A percentile compares a stretch with the other conserved stretches of the same genome.
Conservation (phyloP, 2,888 invertebrate genomes). For the Leptopilina myrica region DNA sequence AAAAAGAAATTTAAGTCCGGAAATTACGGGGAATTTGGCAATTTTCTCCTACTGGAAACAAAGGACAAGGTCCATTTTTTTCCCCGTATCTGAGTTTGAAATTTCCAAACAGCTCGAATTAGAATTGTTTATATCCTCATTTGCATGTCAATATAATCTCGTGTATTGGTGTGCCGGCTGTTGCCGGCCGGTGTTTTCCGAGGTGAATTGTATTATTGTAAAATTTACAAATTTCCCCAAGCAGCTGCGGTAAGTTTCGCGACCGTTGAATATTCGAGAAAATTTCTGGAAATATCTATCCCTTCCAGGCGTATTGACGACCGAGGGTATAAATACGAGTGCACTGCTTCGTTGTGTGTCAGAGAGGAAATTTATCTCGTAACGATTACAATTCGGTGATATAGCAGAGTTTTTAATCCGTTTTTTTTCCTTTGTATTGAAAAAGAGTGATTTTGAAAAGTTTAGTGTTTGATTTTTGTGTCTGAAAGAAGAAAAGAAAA, state of each 20-base stretch:
- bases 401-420: no score
- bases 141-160: constrained; percentile 43
- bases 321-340: not conserved
- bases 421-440: no score
- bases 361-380: constrained; percentile 43
- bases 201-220: not conserved
- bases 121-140: constrained; percentile 38
- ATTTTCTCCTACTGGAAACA: no score
- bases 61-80: no score
- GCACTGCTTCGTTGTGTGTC: constrained; percentile 23
- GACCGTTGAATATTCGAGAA: not conserved
- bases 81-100: not conserved
- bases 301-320: not conserved
- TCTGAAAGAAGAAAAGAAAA: constrained; percentile 80
- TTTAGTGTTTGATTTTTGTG: not conserved
- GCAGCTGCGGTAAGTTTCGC: constrained; percentile 9
- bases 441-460: not conserved
- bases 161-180: constrained; percentile 28
- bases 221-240: constrained; percentile 18
- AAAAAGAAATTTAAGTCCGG: no score
- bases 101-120: constrained; percentile 25
- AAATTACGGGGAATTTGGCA: no score
- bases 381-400: constrained; percentile 4
- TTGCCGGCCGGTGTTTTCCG: constrained; percentile 20
- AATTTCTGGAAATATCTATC: constrained; percentile 3